A percentile compares a stretch with the other conserved stretches of the same genome.
Evolutionary conservation across 1,140 invertebrate genomes (phyloP).

Genomic region (Zaprionus capensis): DNA sequence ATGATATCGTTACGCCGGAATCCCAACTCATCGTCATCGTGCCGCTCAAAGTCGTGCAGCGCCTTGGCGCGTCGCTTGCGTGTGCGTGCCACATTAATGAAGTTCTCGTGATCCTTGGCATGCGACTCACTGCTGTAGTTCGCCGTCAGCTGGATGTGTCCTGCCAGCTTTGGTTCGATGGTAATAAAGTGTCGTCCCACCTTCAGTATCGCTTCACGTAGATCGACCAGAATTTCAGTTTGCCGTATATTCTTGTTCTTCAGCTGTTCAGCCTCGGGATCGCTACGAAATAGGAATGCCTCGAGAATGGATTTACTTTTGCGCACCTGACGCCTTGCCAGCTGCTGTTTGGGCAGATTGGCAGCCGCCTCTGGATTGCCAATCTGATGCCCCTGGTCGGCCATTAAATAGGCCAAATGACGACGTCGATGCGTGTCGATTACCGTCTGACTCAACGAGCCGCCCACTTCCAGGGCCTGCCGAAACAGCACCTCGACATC

Average conservation of each 20-base stretch:
- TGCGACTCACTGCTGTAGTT: slow-evolving; percentile 99
- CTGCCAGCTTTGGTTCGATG: slow-evolving; percentile 84
- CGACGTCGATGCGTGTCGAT: slow-evolving; percentile 95
- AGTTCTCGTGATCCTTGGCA: slow-evolving; percentile 96
- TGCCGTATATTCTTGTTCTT: slow-evolving; percentile 99
- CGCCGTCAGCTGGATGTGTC: slow-evolving; percentile 91
- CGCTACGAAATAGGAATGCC: slow-evolving; percentile 92
- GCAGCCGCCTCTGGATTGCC: slow-evolving; percentile 94
- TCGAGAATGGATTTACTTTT: slow-evolving; percentile 96
- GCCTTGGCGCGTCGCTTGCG: slow-evolving; percentile 97
- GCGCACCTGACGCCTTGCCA: slow-evolving; percentile 93
- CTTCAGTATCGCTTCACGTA: slow-evolving; percentile 96
- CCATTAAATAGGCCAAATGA: slow-evolving; percentile 98
- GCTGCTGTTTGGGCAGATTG: slow-evolving; percentile 96
- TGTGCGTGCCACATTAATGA: slow-evolving; percentile 94
- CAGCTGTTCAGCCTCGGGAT: slow-evolving; percentile 88
- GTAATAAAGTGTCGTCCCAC: slow-evolving; percentile 84
- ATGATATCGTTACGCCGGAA: slow-evolving; percentile 99
- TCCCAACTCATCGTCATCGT: slow-evolving; percentile 99
- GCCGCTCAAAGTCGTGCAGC: slow-evolving; percentile 94
- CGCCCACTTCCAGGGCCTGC: slow-evolving; percentile 86
- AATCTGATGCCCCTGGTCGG: slow-evolving; percentile 95
- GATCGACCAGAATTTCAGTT: slow-evolving; percentile 96
- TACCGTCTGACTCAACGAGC: slow-evolving; percentile 92
- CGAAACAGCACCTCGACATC: slow-evolving; percentile 91